Percentiles rank a stretch among this genome's conserved stretches.
These are phyloP conservation scores for Callipepla squamata DNA, from an alignment of 2,113 vertebrate genomes.

Conservation along the genomic window DNA sequence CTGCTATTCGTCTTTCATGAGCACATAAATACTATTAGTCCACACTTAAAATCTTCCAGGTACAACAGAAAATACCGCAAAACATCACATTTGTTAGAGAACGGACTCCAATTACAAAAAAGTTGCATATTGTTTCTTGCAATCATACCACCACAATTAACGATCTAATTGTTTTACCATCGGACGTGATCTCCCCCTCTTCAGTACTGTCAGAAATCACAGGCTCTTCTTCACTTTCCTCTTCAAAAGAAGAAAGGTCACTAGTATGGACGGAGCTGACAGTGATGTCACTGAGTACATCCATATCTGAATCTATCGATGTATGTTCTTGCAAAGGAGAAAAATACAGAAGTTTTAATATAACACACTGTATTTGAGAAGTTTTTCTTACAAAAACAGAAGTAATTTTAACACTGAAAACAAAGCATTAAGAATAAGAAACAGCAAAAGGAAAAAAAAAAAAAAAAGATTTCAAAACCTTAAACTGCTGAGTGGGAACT, in stretches of 20 bases:
- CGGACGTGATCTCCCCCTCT: slow-evolving; percentile 91
- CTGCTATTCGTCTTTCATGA: neutral
- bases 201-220: slow-evolving; percentile 89
- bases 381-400: neutral
- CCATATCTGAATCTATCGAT: slow-evolving; percentile 91
- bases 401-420: neutral
- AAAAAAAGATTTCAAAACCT: neutral
- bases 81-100: neutral
- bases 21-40: neutral
- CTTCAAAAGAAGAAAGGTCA: slow-evolving; percentile 97
- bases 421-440: neutral
- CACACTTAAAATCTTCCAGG: neutral
- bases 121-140: neutral
- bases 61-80: neutral
- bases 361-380: neutral
- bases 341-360: neutral
- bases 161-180: slow-evolving; percentile 73
- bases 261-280: slow-evolving; percentile 99
- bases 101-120: neutral
- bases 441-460: neutral
- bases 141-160: neutral
- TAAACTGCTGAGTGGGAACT: neutral
- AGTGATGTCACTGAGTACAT: slow-evolving; percentile 95
- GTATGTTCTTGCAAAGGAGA: slow-evolving; percentile 80
- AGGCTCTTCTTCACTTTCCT: slow-evolving; percentile 90